Evolutionary conservation across 2,888 invertebrate genomes (phyloP).

Genomic region (Corythucha ciliata): DNA sequence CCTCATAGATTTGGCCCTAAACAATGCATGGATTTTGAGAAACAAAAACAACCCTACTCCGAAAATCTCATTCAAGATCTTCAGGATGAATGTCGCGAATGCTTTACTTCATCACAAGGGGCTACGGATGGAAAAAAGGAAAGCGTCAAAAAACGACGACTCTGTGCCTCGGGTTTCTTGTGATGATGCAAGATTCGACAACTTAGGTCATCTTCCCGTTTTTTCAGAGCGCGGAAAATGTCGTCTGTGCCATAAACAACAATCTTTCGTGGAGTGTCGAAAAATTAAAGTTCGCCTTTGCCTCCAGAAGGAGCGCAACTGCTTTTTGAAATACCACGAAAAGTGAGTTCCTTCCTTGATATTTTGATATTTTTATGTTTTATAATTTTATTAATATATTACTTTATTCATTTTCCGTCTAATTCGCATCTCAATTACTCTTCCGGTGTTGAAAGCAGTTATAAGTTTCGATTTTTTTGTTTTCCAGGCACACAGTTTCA

Average conservation of each 20-base stretch:
- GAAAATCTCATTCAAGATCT: not conserved
- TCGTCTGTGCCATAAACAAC: not conserved
- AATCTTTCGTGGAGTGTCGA: no score
- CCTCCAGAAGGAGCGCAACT: not conserved
- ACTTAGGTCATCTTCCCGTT: not conserved
- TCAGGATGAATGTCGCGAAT: not conserved
- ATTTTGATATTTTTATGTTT: no score
- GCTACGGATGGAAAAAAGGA: no score
- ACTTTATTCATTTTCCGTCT: no score
- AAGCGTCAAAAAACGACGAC: not conserved
- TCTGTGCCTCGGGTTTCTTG: not conserved
- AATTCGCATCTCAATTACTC: not conserved
- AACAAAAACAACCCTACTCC: not conserved
- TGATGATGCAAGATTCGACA: not conserved
- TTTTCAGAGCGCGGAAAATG: not conserved
- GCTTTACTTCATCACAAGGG: not conserved
- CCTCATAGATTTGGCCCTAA: not conserved
- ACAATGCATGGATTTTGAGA: slow-evolving; percentile 4
- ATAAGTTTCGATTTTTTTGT: not conserved
- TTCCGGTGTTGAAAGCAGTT: not conserved
- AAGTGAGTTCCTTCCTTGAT: no score
- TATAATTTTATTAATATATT: no score
- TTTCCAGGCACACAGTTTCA: no score
- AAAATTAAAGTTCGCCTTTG: not conserved
- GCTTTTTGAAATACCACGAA: slow-evolving; percentile 1